These are phyloP conservation scores for Heteromyza rotundicornis DNA, from an alignment of 2,888 invertebrate species.

Conservation along the genomic window DNA sequence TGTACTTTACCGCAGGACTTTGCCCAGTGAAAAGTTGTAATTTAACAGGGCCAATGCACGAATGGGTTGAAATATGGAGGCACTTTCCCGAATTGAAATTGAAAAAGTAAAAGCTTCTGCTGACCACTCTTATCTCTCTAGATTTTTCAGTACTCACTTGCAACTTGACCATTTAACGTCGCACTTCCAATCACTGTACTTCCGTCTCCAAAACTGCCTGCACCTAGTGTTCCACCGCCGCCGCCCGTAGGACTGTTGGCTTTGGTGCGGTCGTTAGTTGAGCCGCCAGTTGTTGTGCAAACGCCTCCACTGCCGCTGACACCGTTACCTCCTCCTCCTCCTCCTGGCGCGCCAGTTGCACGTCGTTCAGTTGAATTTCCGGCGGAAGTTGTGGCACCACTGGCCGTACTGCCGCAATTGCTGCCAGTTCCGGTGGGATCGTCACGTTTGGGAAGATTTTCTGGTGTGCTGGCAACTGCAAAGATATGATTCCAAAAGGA, in stretches of 20 bases:
- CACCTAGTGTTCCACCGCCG: constrained; percentile 15
- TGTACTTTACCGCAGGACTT: too few species aligned
- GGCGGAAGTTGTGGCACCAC: constrained; percentile 52
- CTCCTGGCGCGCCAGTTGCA: constrained; percentile 3
- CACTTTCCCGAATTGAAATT: too few species aligned
- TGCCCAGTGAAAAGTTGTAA: too few species aligned
- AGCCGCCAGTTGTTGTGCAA: constrained; percentile 19
- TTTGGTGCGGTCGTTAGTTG: constrained; percentile 3
- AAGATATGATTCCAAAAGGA: constrained; percentile 59
- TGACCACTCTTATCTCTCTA: too few species aligned
- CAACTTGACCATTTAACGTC: constrained; percentile 63
- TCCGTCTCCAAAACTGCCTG: constrained; percentile 26
- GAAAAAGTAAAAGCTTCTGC: too few species aligned
- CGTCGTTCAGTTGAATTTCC: constrained; percentile 57
- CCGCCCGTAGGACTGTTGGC: constrained; percentile 39
- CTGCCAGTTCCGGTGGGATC: constrained; percentile 60
- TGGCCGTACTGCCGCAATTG: constrained; percentile 55
- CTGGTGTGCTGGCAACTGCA: constrained; percentile 86
- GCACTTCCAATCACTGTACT: constrained; percentile 37
- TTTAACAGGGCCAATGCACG: too few species aligned
- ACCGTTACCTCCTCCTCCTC: neutral
- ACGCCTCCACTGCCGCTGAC: constrained; percentile 22
- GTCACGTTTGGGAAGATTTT: constrained; percentile 69
- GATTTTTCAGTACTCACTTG: too few species aligned
- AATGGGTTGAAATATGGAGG: too few species aligned